Conservation (phyloP, 2,113 vertebrate species). For the Ardeotis arabs region DNA sequence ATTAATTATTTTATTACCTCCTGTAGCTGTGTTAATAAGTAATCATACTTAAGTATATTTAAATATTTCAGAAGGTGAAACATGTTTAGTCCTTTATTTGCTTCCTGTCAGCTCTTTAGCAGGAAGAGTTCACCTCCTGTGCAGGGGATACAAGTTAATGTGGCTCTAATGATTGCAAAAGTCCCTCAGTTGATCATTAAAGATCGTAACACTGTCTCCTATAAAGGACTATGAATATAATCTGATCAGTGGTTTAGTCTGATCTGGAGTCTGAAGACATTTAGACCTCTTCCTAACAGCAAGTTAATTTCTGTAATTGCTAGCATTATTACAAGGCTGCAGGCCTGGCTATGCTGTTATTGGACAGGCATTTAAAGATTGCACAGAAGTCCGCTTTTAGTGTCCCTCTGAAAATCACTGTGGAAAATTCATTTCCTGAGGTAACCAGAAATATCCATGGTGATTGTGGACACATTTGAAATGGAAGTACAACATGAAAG, state of each 20-base stretch:
- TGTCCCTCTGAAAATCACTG: constrained; percentile 8
- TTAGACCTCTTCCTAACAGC: background rate
- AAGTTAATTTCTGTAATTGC: constrained; percentile 21
- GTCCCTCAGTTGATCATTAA: background rate
- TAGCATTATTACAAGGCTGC: background rate
- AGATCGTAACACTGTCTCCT: background rate
- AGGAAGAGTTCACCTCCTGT: background rate
- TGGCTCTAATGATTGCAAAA: background rate
- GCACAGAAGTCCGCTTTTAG: background rate
- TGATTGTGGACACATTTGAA: background rate
- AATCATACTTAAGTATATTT: constrained; percentile 2
- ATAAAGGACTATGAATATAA: background rate
- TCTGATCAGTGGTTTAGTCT: background rate
- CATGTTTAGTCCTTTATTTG: background rate
- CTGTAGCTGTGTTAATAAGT: background rate
- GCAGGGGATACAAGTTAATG: background rate
- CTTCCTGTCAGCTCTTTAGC: background rate
- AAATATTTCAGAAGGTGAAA: constrained; percentile 12
- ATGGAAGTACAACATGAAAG: background rate
- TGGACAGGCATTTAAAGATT: background rate
- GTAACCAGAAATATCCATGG: constrained; percentile 5
- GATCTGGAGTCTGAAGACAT: background rate
- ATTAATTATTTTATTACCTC: constrained; percentile 52
- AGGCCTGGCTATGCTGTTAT: background rate
- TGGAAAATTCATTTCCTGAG: constrained; percentile 8